Conservation (phyloP, 2,888 invertebrate genomes). For the Lasioglossum zephyrum region DNA sequence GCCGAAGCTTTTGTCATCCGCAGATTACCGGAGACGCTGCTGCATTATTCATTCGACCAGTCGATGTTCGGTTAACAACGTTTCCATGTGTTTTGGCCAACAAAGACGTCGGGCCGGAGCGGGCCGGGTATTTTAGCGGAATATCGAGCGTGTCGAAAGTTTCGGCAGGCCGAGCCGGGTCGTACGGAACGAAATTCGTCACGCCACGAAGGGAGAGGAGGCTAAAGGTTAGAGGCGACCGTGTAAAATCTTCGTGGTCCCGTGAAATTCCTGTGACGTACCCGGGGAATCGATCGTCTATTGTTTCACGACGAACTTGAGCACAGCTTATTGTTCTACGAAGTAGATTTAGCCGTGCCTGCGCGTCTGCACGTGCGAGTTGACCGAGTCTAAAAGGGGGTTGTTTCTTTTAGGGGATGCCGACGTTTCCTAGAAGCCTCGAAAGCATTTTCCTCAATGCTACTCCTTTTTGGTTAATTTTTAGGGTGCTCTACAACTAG, state of each 20-base stretch:
- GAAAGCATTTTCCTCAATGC: background rate
- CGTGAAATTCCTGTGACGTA: constrained; percentile 43
- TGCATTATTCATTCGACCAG: constrained; percentile 65
- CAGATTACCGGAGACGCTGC: constrained; percentile 61
- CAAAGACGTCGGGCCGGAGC: constrained; percentile 48
- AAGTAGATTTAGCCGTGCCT: background rate
- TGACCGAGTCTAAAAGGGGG: background rate
- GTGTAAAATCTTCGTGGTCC: constrained; percentile 34
- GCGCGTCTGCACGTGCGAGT: background rate
- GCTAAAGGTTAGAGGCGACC: background rate
- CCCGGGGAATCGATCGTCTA: constrained; percentile 38
- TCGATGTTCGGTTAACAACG: constrained; percentile 63
- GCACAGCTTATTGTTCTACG: background rate
- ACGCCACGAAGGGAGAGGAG: constrained; percentile 25
- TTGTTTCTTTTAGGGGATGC: background rate
- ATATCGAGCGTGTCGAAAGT: constrained; percentile 59
- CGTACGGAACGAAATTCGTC: constrained; percentile 42
- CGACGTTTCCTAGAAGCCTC: background rate
- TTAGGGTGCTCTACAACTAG: no score
- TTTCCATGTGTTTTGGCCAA: constrained; percentile 63
- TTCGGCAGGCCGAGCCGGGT: constrained; percentile 18
- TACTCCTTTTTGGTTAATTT: background rate
- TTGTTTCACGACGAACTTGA: constrained; percentile 8
- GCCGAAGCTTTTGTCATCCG: constrained; percentile 57
- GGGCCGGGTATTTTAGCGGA: constrained; percentile 54